phyloP scores from a whole-genome alignment of 2,888 invertebrate genomes.

The Agrotis segetum region DNA sequence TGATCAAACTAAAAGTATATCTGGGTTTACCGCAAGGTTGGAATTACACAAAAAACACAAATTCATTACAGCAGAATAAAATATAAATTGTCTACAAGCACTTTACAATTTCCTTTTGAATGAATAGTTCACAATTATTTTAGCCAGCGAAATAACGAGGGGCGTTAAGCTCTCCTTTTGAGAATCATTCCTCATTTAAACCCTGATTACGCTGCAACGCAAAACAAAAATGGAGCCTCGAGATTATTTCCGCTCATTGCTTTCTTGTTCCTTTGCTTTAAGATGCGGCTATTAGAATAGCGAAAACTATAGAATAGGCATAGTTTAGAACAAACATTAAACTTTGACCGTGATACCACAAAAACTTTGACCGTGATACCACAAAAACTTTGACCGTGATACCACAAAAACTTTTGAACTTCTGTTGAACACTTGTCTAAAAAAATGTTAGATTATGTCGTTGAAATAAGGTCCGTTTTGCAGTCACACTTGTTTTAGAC shows the following conservation, averaged over 20 bases:
- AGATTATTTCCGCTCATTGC: conserved; percentile 64
- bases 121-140: conserved; percentile 51
- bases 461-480: no score
- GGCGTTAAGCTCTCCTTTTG: conserved; percentile 57
- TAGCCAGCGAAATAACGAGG: conserved; percentile 43
- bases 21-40: no score
- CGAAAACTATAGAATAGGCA: not conserved
- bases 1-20: no score
- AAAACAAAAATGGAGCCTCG: conserved; percentile 62
- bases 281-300: conserved; percentile 23
- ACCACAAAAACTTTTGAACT: no score
- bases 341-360: no score
- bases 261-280: conserved; percentile 57
- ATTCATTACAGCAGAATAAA: conserved; percentile 4
- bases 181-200: conserved; percentile 70
- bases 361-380: no score
- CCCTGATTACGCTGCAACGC: conserved; percentile 68
- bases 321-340: not conserved
- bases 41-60: not conserved
- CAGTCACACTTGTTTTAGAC: no score
- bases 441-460: no score
- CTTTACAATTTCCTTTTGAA: conserved; percentile 31
- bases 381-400: no score
- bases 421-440: no score
- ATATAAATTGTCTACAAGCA: not conserved